phyloP scores from a whole-genome alignment of 2,113 vertebrate species.

The Takifugu flavidus region DNA sequence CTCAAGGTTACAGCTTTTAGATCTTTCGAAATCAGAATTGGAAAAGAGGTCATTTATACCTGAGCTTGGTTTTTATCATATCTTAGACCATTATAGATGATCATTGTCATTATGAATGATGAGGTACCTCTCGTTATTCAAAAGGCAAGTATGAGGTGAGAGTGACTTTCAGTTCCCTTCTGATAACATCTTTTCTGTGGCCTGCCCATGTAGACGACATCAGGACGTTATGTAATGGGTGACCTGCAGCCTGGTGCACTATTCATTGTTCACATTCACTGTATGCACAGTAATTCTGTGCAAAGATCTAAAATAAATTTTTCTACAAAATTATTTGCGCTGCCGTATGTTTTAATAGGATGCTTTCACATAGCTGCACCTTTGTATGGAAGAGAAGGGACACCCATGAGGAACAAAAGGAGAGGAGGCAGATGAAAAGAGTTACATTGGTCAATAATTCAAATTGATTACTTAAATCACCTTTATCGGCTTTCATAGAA shows the following conservation, averaged over 20 bases:
- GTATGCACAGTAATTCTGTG: background rate
- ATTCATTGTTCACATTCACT: background rate
- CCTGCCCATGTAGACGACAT: slow-evolving; percentile 63
- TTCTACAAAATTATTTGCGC: too few species aligned
- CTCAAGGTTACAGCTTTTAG: slow-evolving; percentile 72
- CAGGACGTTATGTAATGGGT: slow-evolving; percentile 40
- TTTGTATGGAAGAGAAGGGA: too few species aligned
- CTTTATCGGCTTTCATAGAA: too few species aligned
- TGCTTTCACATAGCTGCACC: too few species aligned
- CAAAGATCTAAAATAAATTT: too few species aligned
- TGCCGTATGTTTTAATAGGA: too few species aligned
- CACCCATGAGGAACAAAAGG: too few species aligned
- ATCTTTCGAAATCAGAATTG: slow-evolving; percentile 70
- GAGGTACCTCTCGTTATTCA: slow-evolving; percentile 68
- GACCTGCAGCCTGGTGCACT: slow-evolving; percentile 29
- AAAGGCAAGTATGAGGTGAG: slow-evolving; percentile 61
- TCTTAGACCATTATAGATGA: slow-evolving; percentile 75
- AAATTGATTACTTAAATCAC: too few species aligned
- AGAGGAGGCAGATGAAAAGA: too few species aligned
- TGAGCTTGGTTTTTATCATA: slow-evolving; percentile 70
- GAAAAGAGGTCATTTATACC: slow-evolving; percentile 66
- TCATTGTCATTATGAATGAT: slow-evolving; percentile 80
- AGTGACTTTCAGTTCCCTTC: slow-evolving; percentile 68
- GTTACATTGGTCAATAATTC: too few species aligned
- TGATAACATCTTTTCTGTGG: slow-evolving; percentile 61